These are phyloP conservation scores for Alauda arvensis DNA, from an alignment of 2,797 vertebrate species.

Conservation along the genomic window DNA sequence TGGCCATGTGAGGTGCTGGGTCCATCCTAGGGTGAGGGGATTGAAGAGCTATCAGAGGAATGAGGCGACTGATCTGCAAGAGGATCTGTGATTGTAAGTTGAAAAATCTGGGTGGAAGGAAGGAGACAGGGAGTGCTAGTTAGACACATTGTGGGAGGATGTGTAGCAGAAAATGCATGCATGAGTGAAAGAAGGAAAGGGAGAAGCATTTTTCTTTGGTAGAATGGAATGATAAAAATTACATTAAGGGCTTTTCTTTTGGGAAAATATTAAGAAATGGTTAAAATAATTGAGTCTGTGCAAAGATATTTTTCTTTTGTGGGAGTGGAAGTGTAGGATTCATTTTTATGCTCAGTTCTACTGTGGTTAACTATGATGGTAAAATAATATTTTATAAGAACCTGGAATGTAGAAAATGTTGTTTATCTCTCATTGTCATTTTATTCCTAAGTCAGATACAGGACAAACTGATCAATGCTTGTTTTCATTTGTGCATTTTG, in stretches of 20 bases:
- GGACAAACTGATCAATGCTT: not conserved
- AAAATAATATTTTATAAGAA: conserved; percentile 14
- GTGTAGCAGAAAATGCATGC: conserved; percentile 62
- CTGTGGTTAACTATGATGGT: conserved; percentile 13
- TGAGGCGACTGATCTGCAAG: conserved; percentile 98
- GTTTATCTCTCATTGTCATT: conserved; percentile 3
- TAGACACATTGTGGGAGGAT: conserved; percentile 74
- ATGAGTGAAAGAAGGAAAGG: conserved; percentile 49
- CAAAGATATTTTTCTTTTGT: conserved; percentile 21
- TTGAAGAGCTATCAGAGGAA: conserved; percentile 77
- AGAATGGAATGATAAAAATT: conserved; percentile 5
- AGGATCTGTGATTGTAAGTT: conserved; percentile 99
- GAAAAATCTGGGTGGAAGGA: conserved; percentile 74
- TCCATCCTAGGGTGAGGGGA: conserved; percentile 72
- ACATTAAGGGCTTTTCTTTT: not conserved
- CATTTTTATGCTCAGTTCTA: not conserved
- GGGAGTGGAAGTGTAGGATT: not conserved
- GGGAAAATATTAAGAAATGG: not conserved
- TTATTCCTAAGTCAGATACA: conserved; percentile 5
- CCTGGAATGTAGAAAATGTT: conserved; percentile 4
- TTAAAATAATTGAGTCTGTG: not conserved
- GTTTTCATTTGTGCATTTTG: conserved; percentile 4
- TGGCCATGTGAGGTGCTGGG: conserved; percentile 76
- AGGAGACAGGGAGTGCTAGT: conserved; percentile 71
- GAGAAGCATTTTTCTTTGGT: conserved; percentile 4